A percentile compares a stretch with the other conserved stretches of the same genome.
phyloP scores from a whole-genome alignment of 2,113 vertebrate genomes.

The Rhinoderma darwinii region DNA sequence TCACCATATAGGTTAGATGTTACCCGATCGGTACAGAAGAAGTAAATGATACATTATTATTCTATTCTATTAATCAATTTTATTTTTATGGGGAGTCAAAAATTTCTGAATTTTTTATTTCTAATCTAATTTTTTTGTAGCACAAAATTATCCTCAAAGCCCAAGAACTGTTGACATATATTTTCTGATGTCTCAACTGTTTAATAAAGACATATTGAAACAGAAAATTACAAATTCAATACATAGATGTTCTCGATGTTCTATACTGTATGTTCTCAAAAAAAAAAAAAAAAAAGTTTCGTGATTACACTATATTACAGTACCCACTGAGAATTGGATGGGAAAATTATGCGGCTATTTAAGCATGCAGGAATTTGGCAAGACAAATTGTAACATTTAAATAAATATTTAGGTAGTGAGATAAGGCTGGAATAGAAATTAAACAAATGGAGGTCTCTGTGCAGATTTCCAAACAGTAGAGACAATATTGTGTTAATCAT shows the following conservation, averaged over 20 bases:
- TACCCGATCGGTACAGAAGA: too few relatives aligned
- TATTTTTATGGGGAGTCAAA: background rate
- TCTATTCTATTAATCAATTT: background rate
- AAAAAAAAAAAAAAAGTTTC: conserved; percentile 56
- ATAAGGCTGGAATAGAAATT: conserved; percentile 37
- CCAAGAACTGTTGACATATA: too few relatives aligned
- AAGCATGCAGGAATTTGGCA: conserved; percentile 64
- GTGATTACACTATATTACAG: conserved; percentile 63
- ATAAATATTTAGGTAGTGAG: conserved; percentile 66
- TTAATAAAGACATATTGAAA: too few relatives aligned
- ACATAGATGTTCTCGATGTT: background rate
- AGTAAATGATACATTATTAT: background rate
- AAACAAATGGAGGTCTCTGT: conserved; percentile 29
- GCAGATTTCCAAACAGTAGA: conserved; percentile 37
- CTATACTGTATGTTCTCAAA: too few relatives aligned
- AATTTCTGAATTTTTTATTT: background rate
- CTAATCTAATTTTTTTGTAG: background rate
- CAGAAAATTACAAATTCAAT: background rate
- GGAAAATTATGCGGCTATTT: conserved; percentile 65
- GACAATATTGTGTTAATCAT: conserved; percentile 44
- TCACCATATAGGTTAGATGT: too few relatives aligned
- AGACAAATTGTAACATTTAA: conserved; percentile 63
- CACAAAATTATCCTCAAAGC: background rate
- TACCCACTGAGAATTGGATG: conserved; percentile 65
- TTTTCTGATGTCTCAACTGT: too few relatives aligned